Evolutionary conservation across 2,113 vertebrate species (phyloP).

Genomic region (Choloepus hoffmanni): DNA sequence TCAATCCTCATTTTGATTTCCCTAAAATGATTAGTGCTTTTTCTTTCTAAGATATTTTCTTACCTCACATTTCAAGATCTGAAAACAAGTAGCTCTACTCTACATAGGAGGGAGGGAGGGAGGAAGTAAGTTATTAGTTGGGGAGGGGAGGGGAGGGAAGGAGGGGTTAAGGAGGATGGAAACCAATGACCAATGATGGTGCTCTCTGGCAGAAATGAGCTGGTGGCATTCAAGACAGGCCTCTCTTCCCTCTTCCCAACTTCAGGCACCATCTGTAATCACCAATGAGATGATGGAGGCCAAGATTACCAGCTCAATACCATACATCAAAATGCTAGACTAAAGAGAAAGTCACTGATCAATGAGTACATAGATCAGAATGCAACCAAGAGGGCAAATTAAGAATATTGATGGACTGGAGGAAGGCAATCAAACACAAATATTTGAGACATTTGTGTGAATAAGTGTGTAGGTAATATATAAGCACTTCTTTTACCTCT

Average conservation of each 20-base stretch:
- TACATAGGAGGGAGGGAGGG: background rate
- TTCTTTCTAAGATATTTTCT: slow-evolving; percentile 51
- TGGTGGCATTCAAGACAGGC: background rate
- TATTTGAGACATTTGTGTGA: background rate
- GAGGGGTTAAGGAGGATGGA: background rate
- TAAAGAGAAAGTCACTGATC: slow-evolving; percentile 26
- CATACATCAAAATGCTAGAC: background rate
- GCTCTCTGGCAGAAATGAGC: background rate
- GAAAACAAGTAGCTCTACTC: slow-evolving; percentile 7
- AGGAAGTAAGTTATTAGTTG: no score
- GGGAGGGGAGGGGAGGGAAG: background rate
- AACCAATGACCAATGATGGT: background rate
- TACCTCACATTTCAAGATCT: slow-evolving; percentile 33
- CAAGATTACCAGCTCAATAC: background rate
- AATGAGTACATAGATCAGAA: background rate
- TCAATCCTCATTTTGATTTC: slow-evolving; percentile 38
- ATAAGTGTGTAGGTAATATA: background rate
- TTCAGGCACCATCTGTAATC: background rate
- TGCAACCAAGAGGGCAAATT: background rate
- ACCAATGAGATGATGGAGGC: background rate
- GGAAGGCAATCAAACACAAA: background rate
- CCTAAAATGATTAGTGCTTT: background rate
- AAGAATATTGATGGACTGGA: background rate
- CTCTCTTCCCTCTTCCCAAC: background rate
- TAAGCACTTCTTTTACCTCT: background rate